Evolutionary conservation across 2,888 invertebrate species (phyloP), one percentile per base, ranked within the genome.

Genomic region (Oxyteleia sp.): DNA sequence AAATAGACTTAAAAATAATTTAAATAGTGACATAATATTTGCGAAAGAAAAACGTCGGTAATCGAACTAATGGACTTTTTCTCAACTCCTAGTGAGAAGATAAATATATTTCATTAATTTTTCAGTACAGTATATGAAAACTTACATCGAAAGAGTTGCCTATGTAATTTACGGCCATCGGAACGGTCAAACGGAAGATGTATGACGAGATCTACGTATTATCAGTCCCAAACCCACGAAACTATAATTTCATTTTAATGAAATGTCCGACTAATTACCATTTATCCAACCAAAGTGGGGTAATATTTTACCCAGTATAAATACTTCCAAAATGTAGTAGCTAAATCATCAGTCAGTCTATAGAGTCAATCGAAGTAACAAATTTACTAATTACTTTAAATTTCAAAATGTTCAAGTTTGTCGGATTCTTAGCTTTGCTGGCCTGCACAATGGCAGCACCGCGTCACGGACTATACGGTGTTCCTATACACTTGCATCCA

Each of bases 371-470:
- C 5, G 8, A 5, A 10, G 10, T 7, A 32, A 26, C 26, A 26
- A 4, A 26, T n/a, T n/a, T n/a, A n/a, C n/a, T n/a, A n/a, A 10
- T 3, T 32, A 32, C 8, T 32, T 32, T 8, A 32, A 1, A 38
- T 16, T 61, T 43, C 64, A 51, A 49, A 11, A 64, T 64, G 64
- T 64, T 38, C 23, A 64, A 64, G 38, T 47, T 64, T 15, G 15
- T 64, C 23, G 49, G 20, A 51, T 13, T 64, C 3, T 64, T 64
- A 35, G 51, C 64, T 23, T 23, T 64, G 13, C 38, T 47, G 16
- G 64, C 64, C 11, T 51, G 64, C 38, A 15, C 51, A 13, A 26
- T 23, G 4, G 49, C 49, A 26, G 49, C 49, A 26, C 23, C 26
- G 8, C 26, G 26, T 51, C 23, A n/a, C 0, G 23, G 13, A 51